phyloP scores from a whole-genome alignment of 2,113 vertebrate genomes.

The Apodemus speciosus region DNA sequence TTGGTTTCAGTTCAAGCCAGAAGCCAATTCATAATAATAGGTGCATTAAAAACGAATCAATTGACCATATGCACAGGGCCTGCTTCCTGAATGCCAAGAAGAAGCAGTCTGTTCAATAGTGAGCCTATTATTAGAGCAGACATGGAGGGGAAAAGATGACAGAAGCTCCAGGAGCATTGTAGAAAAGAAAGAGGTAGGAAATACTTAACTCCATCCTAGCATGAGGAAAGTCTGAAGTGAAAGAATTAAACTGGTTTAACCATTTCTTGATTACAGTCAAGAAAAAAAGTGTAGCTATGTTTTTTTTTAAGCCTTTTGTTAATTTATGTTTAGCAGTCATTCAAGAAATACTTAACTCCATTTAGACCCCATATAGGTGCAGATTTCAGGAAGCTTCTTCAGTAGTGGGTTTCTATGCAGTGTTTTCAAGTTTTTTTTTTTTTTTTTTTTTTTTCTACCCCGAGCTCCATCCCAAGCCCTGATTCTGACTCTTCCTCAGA shows the following conservation, averaged over 20 bases:
- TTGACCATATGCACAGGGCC: slow-evolving; percentile 51
- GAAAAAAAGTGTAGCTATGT: slow-evolving; percentile 2
- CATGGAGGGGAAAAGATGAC: slow-evolving; percentile 45
- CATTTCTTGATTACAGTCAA: slow-evolving; percentile 17
- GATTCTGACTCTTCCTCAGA: too few relatives aligned
- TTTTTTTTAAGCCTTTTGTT: slow-evolving; percentile 15
- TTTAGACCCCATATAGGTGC: background rate
- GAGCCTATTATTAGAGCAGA: slow-evolving; percentile 72
- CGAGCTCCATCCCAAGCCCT: too few relatives aligned
- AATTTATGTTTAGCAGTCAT: slow-evolving; percentile 29
- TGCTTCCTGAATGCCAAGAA: slow-evolving; percentile 72
- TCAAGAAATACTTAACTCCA: background rate
- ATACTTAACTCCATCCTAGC: slow-evolving; percentile 52
- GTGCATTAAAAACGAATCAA: slow-evolving; percentile 74
- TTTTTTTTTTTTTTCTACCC: too few relatives aligned
- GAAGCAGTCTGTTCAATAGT: slow-evolving; percentile 68
- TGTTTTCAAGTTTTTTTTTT: background rate
- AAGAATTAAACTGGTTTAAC: slow-evolving; percentile 27
- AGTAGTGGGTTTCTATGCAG: background rate
- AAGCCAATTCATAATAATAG: slow-evolving; percentile 71
- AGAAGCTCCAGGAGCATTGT: slow-evolving; percentile 46
- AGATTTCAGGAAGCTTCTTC: background rate
- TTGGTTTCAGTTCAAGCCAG: slow-evolving; percentile 62
- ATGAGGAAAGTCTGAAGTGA: slow-evolving; percentile 26
- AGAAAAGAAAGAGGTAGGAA: slow-evolving; percentile 46